Evolutionary conservation across 92 coral and sea anemone species (phyloP), one percentile per base, ranked within the genome.

Genomic region (Palythoa grandiflora): DNA sequence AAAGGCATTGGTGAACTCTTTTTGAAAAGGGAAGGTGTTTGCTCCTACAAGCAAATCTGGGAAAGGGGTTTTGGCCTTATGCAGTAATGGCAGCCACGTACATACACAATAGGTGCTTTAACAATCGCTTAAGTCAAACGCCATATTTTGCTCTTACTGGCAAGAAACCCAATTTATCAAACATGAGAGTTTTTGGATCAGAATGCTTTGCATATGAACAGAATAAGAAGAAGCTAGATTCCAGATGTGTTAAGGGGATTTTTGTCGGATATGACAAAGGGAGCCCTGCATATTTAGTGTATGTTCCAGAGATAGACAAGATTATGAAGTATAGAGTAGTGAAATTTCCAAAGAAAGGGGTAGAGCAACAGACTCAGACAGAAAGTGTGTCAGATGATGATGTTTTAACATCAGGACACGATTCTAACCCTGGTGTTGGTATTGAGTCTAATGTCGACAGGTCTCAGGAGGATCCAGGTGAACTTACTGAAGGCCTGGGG

Each of bases 101-200:
- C 81, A 84, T 75, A 38, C 50, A 78, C 11, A 84, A 89, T 78
- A 44, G 89, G 51, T 89, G 86, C 70, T 84, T 28, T 76, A 76
- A 84, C 59, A 87, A 78, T 17, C 87, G 68, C 68, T 54, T 78
- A 15, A 61, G 52, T 28, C 66, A 87, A 87, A 87, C 90, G 38
- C 87, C 86, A 14, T 87, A 84, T 61, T 77, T 89, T 73, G 77
- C 80, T 77, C 89, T 84, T 54, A 89, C 92, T 63, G 74, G 86
- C 44, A 38, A 54, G 68, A 90, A 78, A 78, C 93, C 90, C 36
- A 85, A 90, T 75, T 66, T 80, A 55, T 51, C 91, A 19, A 87
- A 87, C 47, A 90, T 73, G 93, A 91, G 94, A 71, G 89, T 91
- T n/a, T 91, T 91, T 84, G 94, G 94, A 44, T 77, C 87, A 9